Conservation (phyloP, 1,140 invertebrate species). For the Olivierus martensii region DNA sequence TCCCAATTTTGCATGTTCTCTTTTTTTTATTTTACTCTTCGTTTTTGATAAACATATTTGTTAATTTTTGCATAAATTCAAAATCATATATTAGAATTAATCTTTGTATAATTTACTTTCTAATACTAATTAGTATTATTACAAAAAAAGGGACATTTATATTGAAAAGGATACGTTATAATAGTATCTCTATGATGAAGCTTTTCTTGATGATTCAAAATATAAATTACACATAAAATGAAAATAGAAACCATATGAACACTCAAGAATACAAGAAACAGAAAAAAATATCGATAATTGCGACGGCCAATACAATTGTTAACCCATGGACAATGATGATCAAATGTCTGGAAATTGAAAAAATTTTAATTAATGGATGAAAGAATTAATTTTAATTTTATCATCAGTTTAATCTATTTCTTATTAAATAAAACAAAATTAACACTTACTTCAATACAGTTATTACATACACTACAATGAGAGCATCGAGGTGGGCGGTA, state of each 20-base stretch:
- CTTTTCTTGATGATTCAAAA: conserved; percentile 63
- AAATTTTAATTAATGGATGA: background rate
- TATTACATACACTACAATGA: conserved; percentile 98
- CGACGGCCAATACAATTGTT: conserved; percentile 98
- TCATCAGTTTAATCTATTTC: too few species aligned
- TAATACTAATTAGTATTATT: too few species aligned
- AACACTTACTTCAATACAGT: conserved; percentile 82
- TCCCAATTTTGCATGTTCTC: too few species aligned
- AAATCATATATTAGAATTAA: too few species aligned
- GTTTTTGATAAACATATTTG: too few species aligned
- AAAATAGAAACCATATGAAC: conserved; percentile 97
- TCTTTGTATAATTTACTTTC: too few species aligned
- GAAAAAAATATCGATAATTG: conserved; percentile 97
- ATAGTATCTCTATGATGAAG: conserved; percentile 67
- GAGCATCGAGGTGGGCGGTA: conserved; percentile 96
- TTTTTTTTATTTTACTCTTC: too few species aligned
- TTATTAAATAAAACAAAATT: too few species aligned
- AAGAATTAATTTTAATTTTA: too few species aligned
- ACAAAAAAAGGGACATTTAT: conserved; percentile 9
- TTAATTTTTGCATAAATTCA: too few species aligned
- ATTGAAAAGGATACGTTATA: conserved; percentile 87
- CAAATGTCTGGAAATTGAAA: conserved; percentile 73
- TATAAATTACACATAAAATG: conserved; percentile 76
- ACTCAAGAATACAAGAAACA: conserved; percentile 90
- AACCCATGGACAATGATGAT: conserved; percentile 99